Base-by-base conservation (phyloP, 1,140 invertebrate species). In the Papilio polyxenes region DNA sequence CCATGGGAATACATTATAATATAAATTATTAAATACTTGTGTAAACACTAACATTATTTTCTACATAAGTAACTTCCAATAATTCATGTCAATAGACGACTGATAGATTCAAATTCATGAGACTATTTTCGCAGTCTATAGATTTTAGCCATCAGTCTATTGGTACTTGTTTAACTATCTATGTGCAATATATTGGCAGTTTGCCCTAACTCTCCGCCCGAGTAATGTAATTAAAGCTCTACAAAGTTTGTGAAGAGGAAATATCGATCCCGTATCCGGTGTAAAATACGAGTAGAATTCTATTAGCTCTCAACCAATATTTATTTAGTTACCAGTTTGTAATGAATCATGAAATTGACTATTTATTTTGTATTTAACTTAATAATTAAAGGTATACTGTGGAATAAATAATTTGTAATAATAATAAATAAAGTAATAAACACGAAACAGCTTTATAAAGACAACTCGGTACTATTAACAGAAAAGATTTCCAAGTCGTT, bases 211-310 rank as follows among this genome's bases (percentile, higher is more conserved):
- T 72, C 65, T 72, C 65, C 65, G 65, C 23, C 65, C 65, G 65
- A 72, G 65, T 72, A 72, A 72, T 72, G 65, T 72, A 72, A 72
- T 72, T 72, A 72, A 72, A 72, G 65, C 65, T 72, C 65, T 72
- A 72, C 65, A 72, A 72, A 72, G 65, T 72, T 72, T 72, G 65
- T 40, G 31, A 72, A 72, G 65, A 72, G 65, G 65, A 72, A 72
- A 72, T 72, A 72, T 72, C 65, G 65, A 72, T 72, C 65, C 13
- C 65, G 65, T 37, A 69, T 69, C 65, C 65, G 65, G 65, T 72
- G 65, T 72, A 72, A 72, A 72, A 72, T 72, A 40, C 31, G 31
- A 17, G 11, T 72, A 72, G 31, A 72, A 72, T 72, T 72, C 65
- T 72, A 72, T 72, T 72, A 72, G 65, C 65, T 72, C 10, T 37